Evolutionary conservation across 2,797 vertebrate species (phyloP).

Genomic region (Alauda arvensis): DNA sequence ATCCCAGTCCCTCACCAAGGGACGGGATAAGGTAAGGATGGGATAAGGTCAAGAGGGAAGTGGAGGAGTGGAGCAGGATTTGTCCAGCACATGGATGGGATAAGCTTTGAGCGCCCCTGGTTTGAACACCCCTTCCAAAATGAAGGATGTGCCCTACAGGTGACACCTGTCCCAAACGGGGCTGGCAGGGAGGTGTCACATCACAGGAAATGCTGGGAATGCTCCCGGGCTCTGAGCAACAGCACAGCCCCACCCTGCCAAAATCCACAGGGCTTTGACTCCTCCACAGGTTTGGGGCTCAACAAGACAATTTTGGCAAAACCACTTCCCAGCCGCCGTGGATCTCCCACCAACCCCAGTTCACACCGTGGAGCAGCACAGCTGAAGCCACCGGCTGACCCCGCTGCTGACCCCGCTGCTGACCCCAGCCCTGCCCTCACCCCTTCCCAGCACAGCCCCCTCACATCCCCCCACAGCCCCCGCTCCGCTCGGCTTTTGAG

Average conservation of each 20-base stretch:
- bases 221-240: fast-evolving
- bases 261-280: fast-evolving
- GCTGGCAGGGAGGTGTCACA: neutral
- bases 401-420: neutral
- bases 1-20: fast-evolving
- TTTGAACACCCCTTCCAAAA: neutral
- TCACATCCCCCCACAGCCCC: neutral
- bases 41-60: neutral
- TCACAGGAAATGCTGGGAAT: fast-evolving
- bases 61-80: neutral
- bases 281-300: fast-evolving
- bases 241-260: fast-evolving
- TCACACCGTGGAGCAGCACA: fast-evolving
- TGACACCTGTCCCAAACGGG: fast-evolving
- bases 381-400: neutral
- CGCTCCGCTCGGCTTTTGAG: neutral
- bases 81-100: fast-evolving
- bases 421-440: neutral
- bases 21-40: neutral
- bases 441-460: neutral
- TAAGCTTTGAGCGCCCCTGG: fast-evolving
- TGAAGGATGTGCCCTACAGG: neutral
- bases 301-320: neutral
- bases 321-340: fast-evolving
- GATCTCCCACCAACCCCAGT: fast-evolving